A percentile compares a stretch with the other conserved stretches of the same genome.
Evolutionary conservation across 2,888 invertebrate species (phyloP).

Genomic region (Arge pagana): DNA sequence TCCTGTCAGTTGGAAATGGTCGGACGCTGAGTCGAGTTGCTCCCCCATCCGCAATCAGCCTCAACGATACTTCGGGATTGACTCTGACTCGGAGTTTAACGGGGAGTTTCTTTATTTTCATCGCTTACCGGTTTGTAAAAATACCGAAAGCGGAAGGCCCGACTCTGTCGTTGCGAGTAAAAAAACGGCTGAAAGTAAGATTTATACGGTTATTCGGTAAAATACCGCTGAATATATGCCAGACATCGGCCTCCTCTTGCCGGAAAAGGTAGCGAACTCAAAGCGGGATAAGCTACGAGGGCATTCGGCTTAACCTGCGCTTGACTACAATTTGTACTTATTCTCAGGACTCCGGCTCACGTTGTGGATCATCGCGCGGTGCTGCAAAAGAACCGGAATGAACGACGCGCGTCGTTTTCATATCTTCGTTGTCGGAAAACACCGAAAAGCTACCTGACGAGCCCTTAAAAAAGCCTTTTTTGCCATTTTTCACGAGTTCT

Average conservation of each 20-base stretch:
- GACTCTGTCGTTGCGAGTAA: constrained; percentile 10
- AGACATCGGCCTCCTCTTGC: neutral
- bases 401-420: no score
- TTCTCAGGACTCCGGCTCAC: constrained; percentile 11
- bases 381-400: no score
- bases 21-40: constrained; percentile 25
- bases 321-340: constrained; percentile 17
- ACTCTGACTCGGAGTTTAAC: neutral
- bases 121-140: constrained; percentile 5
- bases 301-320: constrained; percentile 18
- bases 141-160: constrained; percentile 6
- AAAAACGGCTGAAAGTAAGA: constrained; percentile 13
- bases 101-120: neutral
- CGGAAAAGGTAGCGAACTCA: constrained; percentile 12
- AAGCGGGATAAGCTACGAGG: constrained; percentile 4
- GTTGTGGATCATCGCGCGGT: no score
- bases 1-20: constrained; percentile 13
- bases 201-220: constrained; percentile 14
- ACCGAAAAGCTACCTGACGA: constrained; percentile 7
- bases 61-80: constrained; percentile 8
- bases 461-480: constrained; percentile 10
- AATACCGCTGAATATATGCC: constrained; percentile 1
- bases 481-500: no score
- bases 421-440: no score
- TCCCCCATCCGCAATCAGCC: neutral